phyloP scores from a whole-genome alignment of 2,797 vertebrate genomes.

The Schizopygopsis malacanthus region DNA sequence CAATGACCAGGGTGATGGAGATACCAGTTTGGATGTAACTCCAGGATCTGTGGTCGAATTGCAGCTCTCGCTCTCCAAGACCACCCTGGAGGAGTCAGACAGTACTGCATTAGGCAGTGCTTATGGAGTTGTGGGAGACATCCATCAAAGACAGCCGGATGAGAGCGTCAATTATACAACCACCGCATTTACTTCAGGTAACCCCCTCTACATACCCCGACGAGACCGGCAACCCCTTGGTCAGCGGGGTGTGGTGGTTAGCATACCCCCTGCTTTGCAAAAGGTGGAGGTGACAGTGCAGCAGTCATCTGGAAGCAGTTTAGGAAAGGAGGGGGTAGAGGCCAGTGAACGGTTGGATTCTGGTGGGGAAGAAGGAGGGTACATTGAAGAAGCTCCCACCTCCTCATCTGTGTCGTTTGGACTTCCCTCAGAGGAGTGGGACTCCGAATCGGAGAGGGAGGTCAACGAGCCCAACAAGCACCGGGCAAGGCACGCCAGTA shows the following conservation, averaged over 20 bases:
- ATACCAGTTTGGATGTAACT: conserved; percentile 62
- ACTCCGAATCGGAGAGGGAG: conserved; percentile 84
- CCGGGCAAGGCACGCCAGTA: conserved; percentile 91
- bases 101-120: conserved; percentile 71
- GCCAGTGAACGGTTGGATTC: conserved; percentile 81
- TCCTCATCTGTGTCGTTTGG: conserved; percentile 87
- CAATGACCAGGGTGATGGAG: conserved; percentile 61
- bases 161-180: conserved; percentile 22
- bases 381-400: conserved; percentile 81
- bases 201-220: conserved; percentile 73
- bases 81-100: conserved; percentile 64
- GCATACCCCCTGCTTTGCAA: conserved; percentile 69
- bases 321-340: conserved; percentile 70
- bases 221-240: conserved; percentile 75
- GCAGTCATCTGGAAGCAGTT: conserved; percentile 70
- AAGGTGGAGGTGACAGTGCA: conserved; percentile 84
- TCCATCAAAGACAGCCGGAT: conserved; percentile 55
- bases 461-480: conserved; percentile 91
- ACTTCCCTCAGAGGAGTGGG: conserved; percentile 84
- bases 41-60: conserved; percentile 83
- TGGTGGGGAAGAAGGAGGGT: conserved; percentile 87
- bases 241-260: conserved; percentile 75
- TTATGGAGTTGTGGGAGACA: conserved; percentile 69
- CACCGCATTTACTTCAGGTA: conserved; percentile 53
- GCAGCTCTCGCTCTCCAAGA: conserved; percentile 85